phyloP scores from a whole-genome alignment of 2,797 vertebrate species.

The Pyrocephalus nanus region DNA sequence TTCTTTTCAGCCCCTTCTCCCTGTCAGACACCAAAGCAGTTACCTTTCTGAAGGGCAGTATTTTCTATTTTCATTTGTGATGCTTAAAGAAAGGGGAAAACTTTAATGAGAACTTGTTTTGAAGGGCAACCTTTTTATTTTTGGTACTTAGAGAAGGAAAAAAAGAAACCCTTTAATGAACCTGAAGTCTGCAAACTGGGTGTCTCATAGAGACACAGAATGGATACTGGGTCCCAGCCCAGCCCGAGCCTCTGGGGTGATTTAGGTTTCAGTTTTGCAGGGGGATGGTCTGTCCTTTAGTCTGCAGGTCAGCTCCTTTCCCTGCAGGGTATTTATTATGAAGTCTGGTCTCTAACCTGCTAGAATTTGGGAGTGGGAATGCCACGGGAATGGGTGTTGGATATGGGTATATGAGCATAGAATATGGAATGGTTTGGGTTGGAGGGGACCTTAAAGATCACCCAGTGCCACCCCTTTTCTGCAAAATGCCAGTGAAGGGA shows the following conservation, averaged over 20 bases:
- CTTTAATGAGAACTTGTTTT: constrained; percentile 17
- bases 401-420: neutral
- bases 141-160: neutral
- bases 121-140: neutral
- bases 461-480: neutral
- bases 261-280: neutral
- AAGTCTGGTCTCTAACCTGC: neutral
- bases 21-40: neutral
- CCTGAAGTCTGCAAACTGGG: neutral
- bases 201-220: neutral
- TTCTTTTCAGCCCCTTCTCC: constrained; percentile 20
- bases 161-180: neutral
- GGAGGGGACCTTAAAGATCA: too few species aligned
- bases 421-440: neutral
- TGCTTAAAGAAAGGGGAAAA: neutral
- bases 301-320: neutral
- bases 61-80: neutral
- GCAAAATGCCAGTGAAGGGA: neutral
- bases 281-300: neutral
- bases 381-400: neutral
- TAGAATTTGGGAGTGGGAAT: neutral
- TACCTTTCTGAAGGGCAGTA: neutral
- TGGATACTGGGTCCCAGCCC: accelerated
- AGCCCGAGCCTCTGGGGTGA: neutral
- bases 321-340: neutral